phyloP scores from a whole-genome alignment of 2,113 vertebrate species.

The Cyphomyrus plagiostoma region DNA sequence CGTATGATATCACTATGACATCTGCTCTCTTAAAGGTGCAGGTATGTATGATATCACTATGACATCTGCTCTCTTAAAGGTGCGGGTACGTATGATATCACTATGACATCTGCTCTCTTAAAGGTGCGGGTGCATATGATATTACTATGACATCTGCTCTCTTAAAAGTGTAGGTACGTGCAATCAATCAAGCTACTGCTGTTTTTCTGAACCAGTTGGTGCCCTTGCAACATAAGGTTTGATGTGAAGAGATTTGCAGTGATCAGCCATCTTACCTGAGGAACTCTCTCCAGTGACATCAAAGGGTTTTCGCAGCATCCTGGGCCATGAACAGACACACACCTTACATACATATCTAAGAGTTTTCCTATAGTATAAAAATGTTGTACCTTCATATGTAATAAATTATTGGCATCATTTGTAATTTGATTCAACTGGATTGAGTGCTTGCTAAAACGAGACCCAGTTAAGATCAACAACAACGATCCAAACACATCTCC shows the following conservation, averaged over 20 bases:
- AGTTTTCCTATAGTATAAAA: background rate
- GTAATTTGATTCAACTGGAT: background rate
- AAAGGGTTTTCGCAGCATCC: background rate
- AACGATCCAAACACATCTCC: background rate
- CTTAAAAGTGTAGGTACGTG: too few relatives aligned
- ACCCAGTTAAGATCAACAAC: background rate
- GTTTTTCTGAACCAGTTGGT: background rate
- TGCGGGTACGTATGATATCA: too few relatives aligned
- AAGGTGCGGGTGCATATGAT: too few relatives aligned
- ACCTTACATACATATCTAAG: background rate
- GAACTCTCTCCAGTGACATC: background rate
- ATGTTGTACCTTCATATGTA: background rate
- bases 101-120: too few relatives aligned
- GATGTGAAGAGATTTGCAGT: background rate
- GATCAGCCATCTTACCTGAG: background rate
- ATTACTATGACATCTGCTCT: too few relatives aligned
- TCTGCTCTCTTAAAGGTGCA: too few relatives aligned
- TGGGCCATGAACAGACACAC: background rate
- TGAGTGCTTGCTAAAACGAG: background rate
- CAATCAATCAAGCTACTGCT: background rate
- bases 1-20: too few relatives aligned
- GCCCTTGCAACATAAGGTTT: background rate
- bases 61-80: too few relatives aligned
- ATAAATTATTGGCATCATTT: background rate
- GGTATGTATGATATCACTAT: too few relatives aligned